Conservation (phyloP, 2,888 invertebrate genomes). For the Pycnomerus fuliginosus region DNA sequence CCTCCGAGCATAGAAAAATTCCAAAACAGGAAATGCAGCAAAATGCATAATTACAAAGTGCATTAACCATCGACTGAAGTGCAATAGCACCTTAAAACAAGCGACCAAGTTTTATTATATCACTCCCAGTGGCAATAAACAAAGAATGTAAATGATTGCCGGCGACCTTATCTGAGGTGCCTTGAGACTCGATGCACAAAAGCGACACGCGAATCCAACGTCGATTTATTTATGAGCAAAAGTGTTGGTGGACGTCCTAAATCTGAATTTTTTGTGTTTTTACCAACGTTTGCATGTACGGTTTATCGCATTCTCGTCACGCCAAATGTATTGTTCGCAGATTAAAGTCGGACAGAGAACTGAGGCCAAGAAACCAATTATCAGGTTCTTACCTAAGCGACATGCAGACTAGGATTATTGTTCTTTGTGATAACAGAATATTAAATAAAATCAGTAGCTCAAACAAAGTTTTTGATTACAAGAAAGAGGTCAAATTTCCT, state of each 20-base stretch:
- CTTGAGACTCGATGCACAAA: constrained; percentile 10
- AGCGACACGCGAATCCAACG: constrained; percentile 8
- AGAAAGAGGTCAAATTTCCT: too few relatives aligned
- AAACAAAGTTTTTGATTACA: too few relatives aligned
- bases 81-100: constrained; percentile 12
- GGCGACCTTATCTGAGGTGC: constrained; percentile 5
- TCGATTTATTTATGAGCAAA: too few relatives aligned
- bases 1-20: too few relatives aligned
- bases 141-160: constrained; percentile 18
- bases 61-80: constrained; percentile 14
- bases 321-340: constrained; percentile 28
- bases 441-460: too few relatives aligned
- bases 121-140: constrained; percentile 10
- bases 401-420: too few relatives aligned
- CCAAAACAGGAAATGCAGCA: constrained; percentile 15
- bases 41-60: constrained; percentile 17
- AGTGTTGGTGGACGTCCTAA: constrained; percentile 15
- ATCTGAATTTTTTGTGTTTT: constrained; percentile 13
- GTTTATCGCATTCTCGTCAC: constrained; percentile 34
- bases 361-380: too few relatives aligned
- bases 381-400: too few relatives aligned
- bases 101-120: too few relatives aligned
- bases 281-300: constrained; percentile 29
- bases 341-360: too few relatives aligned
- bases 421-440: too few relatives aligned